Conservation (phyloP, 2,888 invertebrate species). For the Coleophora flavipennella region DNA sequence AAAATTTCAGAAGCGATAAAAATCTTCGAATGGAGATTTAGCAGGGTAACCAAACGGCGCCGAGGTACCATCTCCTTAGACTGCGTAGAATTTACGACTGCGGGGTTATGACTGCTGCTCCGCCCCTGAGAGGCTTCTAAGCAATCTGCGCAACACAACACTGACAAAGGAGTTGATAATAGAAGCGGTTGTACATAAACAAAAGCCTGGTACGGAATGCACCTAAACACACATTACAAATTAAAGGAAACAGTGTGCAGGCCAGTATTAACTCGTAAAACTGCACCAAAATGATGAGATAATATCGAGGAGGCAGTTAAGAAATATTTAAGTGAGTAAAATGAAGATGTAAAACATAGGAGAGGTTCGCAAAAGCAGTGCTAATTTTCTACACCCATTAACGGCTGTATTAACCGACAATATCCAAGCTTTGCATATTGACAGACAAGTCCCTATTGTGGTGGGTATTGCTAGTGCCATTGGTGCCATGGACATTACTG, state of each 20-base stretch:
- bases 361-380: slow-evolving; percentile 37
- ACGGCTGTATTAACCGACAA: slow-evolving; percentile 39
- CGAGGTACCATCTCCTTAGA: slow-evolving; percentile 25
- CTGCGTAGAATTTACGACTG: slow-evolving; percentile 33
- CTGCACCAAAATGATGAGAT: slow-evolving; percentile 17
- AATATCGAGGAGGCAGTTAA: slow-evolving; percentile 21
- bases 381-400: slow-evolving; percentile 52
- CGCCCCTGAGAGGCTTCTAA: slow-evolving; percentile 29
- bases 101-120: slow-evolving; percentile 26
- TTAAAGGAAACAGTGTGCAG: slow-evolving; percentile 5
- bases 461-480: slow-evolving; percentile 23
- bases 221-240: slow-evolving; percentile 1
- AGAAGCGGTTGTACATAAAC: background rate
- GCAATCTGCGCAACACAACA: background rate
- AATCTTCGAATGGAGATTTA: slow-evolving; percentile 33
- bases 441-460: slow-evolving; percentile 46
- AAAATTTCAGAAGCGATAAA: slow-evolving; percentile 38
- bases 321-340: slow-evolving; percentile 33
- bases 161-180: background rate
- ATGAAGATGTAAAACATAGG: slow-evolving; percentile 51
- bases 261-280: slow-evolving; percentile 22
- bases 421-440: slow-evolving; percentile 31
- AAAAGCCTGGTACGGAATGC: background rate
- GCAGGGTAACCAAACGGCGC: slow-evolving; percentile 25
- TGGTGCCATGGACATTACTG: slow-evolving; percentile 38